Evolutionary conservation across 2,113 vertebrate genomes (phyloP).

Genomic region (Oenanthe oenanthe): DNA sequence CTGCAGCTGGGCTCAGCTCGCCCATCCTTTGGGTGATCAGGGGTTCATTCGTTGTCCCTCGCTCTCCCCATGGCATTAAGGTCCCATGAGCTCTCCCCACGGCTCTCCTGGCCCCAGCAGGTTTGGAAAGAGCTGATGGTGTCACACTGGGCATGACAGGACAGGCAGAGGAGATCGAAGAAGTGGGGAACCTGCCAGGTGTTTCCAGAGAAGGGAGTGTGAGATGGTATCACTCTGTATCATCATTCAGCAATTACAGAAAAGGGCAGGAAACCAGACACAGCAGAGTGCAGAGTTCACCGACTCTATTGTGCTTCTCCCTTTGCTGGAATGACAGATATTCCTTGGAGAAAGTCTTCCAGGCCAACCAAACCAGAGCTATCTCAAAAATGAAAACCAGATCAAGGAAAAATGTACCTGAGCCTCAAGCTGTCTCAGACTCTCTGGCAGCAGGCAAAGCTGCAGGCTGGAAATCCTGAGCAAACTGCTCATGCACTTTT

Average conservation of each 20-base stretch:
- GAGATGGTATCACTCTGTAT: background rate
- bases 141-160: background rate
- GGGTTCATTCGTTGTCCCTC: background rate
- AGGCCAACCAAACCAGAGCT: background rate
- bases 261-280: background rate
- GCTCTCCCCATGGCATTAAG: fast-evolving
- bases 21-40: background rate
- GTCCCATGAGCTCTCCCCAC: background rate
- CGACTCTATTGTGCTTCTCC: background rate
- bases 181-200: constrained; percentile 21
- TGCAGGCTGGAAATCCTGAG: background rate
- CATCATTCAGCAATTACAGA: background rate
- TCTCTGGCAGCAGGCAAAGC: background rate
- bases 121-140: background rate
- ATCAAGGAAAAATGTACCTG: background rate
- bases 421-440: background rate
- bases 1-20: fast-evolving
- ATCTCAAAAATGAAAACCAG: background rate
- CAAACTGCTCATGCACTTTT: background rate
- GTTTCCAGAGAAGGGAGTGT: constrained; percentile 14
- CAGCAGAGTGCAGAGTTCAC: background rate
- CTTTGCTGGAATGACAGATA: background rate
- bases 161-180: constrained; percentile 12
- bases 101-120: background rate
- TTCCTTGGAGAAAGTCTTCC: background rate